phyloP scores from a whole-genome alignment of 2,113 vertebrate species.

The Pyrgilauda ruficollis region DNA sequence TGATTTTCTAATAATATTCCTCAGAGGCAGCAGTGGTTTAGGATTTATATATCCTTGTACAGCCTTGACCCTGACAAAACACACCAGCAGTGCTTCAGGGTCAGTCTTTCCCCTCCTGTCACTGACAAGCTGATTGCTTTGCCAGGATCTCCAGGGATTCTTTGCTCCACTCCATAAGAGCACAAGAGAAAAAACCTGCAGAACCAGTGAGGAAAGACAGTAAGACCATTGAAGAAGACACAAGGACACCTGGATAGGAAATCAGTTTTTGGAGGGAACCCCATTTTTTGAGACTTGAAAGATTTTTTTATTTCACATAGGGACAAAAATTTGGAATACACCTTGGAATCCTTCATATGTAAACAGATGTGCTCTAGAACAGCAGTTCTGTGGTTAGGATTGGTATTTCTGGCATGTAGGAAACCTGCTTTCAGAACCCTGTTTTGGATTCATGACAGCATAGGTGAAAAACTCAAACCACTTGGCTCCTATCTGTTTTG shows the following conservation, averaged over 20 bases:
- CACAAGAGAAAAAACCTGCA: neutral
- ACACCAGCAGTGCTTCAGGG: neutral
- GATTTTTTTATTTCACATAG: neutral
- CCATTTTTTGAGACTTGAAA: neutral
- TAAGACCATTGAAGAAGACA: neutral
- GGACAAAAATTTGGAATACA: neutral
- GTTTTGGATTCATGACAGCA: neutral
- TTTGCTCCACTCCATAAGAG: neutral
- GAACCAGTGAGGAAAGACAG: neutral
- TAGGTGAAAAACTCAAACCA: neutral
- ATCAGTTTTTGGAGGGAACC: neutral
- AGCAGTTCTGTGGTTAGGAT: neutral
- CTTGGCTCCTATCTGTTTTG: neutral
- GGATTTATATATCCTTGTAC: neutral
- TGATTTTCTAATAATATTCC: neutral
- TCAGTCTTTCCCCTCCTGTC: neutral
- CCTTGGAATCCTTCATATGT: neutral
- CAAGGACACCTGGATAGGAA: neutral
- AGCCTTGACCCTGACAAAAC: neutral
- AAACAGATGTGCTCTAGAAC: neutral
- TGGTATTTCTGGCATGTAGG: neutral
- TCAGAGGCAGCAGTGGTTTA: neutral
- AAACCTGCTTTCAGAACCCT: neutral
- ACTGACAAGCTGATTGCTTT: neutral
- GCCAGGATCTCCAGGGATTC: neutral